Percentiles rank a stretch among this genome's conserved stretches.
Conservation (phyloP, 2,797 vertebrate genomes). For the Erithacus rubecula region DNA sequence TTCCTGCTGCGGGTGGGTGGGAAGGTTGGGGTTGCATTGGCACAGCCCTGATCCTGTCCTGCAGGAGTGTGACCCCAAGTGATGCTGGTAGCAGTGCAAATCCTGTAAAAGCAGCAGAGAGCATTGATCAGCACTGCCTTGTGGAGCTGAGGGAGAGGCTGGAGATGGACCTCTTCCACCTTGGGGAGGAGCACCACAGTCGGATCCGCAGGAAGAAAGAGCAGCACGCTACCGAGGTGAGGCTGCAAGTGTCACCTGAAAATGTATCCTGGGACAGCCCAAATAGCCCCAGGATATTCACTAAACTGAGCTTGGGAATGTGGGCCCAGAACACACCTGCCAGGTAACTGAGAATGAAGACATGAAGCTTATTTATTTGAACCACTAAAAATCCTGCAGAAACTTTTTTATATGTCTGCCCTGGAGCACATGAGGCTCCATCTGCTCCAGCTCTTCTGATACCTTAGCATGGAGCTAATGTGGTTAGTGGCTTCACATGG, state of each 20-base stretch:
- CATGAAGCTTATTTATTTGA: background rate
- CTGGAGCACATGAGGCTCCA: background rate
- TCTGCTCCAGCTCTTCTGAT: background rate
- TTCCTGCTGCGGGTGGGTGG: background rate
- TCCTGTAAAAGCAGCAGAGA: constrained; percentile 46
- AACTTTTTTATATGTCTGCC: background rate
- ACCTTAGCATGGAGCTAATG: background rate
- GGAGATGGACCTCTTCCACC: constrained; percentile 79
- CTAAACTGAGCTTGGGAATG: background rate
- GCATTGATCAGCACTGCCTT: constrained; percentile 26
- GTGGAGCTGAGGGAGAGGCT: constrained; percentile 84
- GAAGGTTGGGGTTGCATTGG: background rate
- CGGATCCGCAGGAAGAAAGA: constrained; percentile 86
- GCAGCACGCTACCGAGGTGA: constrained; percentile 86
- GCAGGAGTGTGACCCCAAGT: constrained; percentile 47
- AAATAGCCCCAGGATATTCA: background rate
- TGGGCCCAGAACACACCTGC: background rate
- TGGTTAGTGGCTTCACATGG: background rate
- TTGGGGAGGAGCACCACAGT: constrained; percentile 80
- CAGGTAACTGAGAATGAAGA: background rate
- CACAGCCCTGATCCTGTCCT: background rate
- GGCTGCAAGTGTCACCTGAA: background rate
- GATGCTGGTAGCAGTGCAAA: background rate
- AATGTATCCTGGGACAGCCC: background rate
- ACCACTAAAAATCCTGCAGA: background rate